These are phyloP conservation scores for Muricea muricata DNA, from an alignment of 92 coral and sea anemone species.

Conservation along the genomic window DNA sequence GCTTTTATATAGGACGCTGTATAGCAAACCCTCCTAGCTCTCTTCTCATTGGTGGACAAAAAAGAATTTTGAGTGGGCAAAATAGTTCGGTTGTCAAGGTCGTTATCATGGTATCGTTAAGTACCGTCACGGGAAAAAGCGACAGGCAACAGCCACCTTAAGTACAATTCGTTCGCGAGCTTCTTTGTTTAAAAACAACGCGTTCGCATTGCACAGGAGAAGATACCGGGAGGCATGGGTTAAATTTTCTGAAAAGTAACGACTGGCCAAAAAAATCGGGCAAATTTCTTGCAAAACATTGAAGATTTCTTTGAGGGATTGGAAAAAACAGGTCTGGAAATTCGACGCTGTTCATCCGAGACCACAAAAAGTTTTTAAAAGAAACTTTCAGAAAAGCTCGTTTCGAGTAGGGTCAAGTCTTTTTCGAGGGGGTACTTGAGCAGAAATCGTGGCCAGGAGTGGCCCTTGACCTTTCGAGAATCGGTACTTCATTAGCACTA, in stretches of 20 bases:
- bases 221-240: neutral
- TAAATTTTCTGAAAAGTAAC: neutral
- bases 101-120: constrained; percentile 33
- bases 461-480: constrained; percentile 24
- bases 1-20: constrained; percentile 35
- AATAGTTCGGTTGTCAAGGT: neutral
- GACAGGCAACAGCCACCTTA: constrained; percentile 5
- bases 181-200: neutral
- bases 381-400: neutral
- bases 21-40: neutral
- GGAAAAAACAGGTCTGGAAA: neutral
- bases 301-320: neutral
- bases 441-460: neutral
- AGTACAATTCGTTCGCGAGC: neutral
- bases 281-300: neutral
- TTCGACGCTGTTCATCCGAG: neutral
- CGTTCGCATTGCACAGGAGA: neutral
- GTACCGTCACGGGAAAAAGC: constrained; percentile 3
- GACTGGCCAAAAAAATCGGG: neutral
- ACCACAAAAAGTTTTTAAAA: neutral
- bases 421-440: neutral
- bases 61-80: constrained; percentile 22
- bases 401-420: neutral
- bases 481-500: neutral
- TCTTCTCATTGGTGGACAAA: constrained; percentile 1